Conservation (phyloP, 2,113 vertebrate genomes). For the Hymenochirus boettgeri region DNA sequence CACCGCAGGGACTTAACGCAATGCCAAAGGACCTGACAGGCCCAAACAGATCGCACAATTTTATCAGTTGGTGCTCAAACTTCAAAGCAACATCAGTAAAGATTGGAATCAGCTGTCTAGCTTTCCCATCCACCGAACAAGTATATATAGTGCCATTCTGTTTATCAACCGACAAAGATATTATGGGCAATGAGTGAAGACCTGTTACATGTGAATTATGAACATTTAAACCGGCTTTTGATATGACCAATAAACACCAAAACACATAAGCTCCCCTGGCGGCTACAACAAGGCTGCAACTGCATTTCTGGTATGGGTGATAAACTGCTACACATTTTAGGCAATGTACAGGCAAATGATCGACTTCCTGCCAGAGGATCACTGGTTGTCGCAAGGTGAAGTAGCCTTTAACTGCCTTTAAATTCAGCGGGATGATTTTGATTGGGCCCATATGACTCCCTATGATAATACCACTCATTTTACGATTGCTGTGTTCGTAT, state of each 20-base stretch:
- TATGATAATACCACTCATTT: constrained; percentile 91
- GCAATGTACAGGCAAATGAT: constrained; percentile 82
- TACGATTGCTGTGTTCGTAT: constrained; percentile 76
- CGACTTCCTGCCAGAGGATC: constrained; percentile 86
- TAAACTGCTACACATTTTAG: constrained; percentile 82
- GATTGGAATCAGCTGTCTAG: constrained; percentile 81
- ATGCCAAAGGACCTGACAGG: constrained; percentile 76
- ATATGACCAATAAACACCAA: constrained; percentile 89
- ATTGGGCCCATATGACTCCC: constrained; percentile 83
- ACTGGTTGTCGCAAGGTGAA: constrained; percentile 88
- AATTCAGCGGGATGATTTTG: constrained; percentile 87
- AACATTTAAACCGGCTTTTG: constrained; percentile 84
- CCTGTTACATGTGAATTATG: constrained; percentile 91
- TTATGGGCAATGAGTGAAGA: constrained; percentile 80
- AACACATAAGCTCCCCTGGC: constrained; percentile 88
- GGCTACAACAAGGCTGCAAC: constrained; percentile 87
- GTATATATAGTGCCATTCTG: constrained; percentile 79
- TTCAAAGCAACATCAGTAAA: constrained; percentile 79
- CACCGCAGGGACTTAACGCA: constrained; percentile 77
- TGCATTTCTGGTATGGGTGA: constrained; percentile 84
- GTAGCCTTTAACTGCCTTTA: constrained; percentile 91
- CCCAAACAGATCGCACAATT: constrained; percentile 70
- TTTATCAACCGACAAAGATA: constrained; percentile 74
- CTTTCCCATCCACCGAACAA: constrained; percentile 78
- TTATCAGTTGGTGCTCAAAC: constrained; percentile 80